phyloP scores from a whole-genome alignment of 2,888 invertebrate species.

The Pteria penguin region DNA sequence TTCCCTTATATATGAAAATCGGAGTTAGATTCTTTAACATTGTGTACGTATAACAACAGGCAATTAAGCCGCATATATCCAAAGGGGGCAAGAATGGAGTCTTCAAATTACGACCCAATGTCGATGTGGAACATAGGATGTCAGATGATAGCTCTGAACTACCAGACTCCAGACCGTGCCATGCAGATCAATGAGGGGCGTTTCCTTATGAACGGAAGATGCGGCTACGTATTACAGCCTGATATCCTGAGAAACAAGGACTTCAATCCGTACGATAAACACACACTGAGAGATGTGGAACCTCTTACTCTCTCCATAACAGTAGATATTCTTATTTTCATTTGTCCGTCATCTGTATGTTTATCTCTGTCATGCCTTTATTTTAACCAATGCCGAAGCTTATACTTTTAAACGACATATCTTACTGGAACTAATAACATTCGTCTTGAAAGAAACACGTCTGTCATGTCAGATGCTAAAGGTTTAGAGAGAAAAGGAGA shows the following conservation, averaged over 20 bases:
- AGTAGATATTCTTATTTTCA: conserved; percentile 72
- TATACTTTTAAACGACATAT: no score
- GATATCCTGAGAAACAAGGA: conserved; percentile 90
- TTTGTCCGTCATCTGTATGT: background rate
- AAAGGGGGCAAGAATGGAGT: conserved; percentile 92
- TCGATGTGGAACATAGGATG: conserved; percentile 97
- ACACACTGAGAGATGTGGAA: conserved; percentile 80
- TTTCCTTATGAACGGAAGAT: conserved; percentile 93
- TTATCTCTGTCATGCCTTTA: no score
- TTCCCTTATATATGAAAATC: no score
- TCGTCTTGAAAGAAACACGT: no score
- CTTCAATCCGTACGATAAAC: conserved; percentile 86
- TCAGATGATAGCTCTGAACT: conserved; percentile 98
- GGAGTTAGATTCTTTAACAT: conserved; percentile 58
- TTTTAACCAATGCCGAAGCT: no score
- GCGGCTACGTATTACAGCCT: conserved; percentile 95
- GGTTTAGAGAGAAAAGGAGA: no score
- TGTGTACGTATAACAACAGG: conserved; percentile 68
- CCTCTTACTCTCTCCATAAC: conserved; percentile 86
- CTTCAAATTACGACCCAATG: conserved; percentile 97
- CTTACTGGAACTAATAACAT: no score
- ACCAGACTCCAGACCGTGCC: conserved; percentile 96
- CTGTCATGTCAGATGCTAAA: no score
- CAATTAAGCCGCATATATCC: conserved; percentile 98
- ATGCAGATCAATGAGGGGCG: conserved; percentile 98